These are phyloP conservation scores for Leucoma salicis DNA, from an alignment of 2,888 invertebrate genomes.

Conservation along the genomic window DNA sequence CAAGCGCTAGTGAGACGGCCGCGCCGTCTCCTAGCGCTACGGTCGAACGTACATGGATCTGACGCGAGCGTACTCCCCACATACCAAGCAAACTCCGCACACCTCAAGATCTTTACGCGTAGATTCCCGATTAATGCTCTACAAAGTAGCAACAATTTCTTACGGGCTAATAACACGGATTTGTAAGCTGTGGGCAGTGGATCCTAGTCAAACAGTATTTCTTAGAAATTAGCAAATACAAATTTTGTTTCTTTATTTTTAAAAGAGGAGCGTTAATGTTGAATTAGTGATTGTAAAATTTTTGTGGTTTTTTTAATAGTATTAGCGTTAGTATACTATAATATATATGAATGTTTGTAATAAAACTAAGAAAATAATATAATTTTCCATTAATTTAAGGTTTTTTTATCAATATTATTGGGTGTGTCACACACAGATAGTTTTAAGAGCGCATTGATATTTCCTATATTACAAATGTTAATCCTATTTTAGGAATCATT, in stretches of 20 bases:
- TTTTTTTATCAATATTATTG: background rate
- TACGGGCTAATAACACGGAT: conserved; percentile 16
- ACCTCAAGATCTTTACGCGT: conserved; percentile 70
- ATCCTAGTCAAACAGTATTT: conserved; percentile 10
- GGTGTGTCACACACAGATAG: background rate
- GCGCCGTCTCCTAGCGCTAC: conserved; percentile 5
- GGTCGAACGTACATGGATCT: conserved; percentile 36
- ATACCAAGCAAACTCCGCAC: conserved; percentile 50
- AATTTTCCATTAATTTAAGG: conserved; percentile 1
- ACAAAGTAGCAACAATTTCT: background rate
- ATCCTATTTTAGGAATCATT: too few species aligned
- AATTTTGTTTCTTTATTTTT: background rate
- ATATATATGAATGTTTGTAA: conserved; percentile 1
- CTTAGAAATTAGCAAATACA: background rate
- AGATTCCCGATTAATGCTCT: conserved; percentile 16
- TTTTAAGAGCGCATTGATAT: background rate
- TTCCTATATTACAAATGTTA: background rate
- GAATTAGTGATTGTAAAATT: too few species aligned
- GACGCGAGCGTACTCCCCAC: conserved; percentile 34
- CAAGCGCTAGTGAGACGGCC: conserved; percentile 29
- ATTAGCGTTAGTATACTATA: conserved; percentile 1
- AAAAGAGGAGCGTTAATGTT: too few species aligned
- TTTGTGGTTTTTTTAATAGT: background rate
- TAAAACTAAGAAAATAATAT: background rate
- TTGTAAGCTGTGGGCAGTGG: conserved; percentile 5